Evolutionary conservation across 2,797 vertebrate species (phyloP), one percentile per base, ranked within the genome.

Genomic region (Netta rufina): DNA sequence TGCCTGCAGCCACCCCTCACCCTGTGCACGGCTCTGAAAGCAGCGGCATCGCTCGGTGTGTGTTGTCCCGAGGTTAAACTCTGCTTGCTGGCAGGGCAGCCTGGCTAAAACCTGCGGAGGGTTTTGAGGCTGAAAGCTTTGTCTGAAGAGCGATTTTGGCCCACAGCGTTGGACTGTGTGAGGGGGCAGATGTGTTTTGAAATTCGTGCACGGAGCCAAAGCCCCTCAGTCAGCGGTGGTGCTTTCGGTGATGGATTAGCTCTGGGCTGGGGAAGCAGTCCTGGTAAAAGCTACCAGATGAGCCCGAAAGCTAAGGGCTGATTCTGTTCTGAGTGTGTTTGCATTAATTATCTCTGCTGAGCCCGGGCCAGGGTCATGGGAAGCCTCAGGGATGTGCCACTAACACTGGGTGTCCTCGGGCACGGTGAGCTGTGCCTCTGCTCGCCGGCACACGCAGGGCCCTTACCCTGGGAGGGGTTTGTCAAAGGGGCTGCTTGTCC

Each of bases 1-100:
- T 0, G 5, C 0, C 5, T 2, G n/a, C 27, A 5, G 69, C 54
- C 2, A 0, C 21, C 36, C 33, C 3, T 1, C 9, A 0, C 4
- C 15, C 5, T 18, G 13, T 0, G 5, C 4, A 1, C 0, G 2
- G 58, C 72, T 75, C 30, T 53, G 11, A 8, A 19, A 8, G 39
- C 33, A 9, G 2, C n/a, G 1, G 36, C 7, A 2, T 25, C 27
- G 22, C 47, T 2, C 3, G 28, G 4, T 25, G 32, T 2, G 45
- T 4, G 0, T n/a, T 19, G 8, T 39, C 62, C 13, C 2, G 8
- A 11, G 67, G 11, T 33, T 8, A 43, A 49, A 28, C 36, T 1
- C 25, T 16, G 13, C 21, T 1, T 1, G 11, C 14, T 45, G 27
- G 4, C 20, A 27, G 66, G 62, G 36, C 51, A 72, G 60, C 33